Evolutionary conservation across 2,888 invertebrate species (phyloP), one percentile per base, ranked within the genome.

Genomic region (Frankliniella fusca): DNA sequence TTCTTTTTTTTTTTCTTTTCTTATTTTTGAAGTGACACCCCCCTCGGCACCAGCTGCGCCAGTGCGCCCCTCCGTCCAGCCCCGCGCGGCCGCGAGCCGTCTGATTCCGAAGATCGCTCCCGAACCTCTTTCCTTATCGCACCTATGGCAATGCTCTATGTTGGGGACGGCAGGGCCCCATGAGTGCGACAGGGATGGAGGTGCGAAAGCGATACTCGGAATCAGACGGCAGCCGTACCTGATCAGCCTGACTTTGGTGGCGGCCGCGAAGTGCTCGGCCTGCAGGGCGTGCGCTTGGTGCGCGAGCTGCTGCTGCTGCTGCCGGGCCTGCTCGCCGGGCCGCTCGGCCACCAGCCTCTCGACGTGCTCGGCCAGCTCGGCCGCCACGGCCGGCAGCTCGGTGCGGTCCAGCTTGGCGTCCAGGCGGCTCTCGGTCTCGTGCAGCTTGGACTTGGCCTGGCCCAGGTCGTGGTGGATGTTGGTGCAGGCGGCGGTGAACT

Each of bases 401-500:
- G 23, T 27, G 12, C 70, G 70, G 27, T 76, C 70, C 70, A 76
- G 70, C 27, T 76, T 76, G 27, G 70, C 27, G 70, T 76, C 70
- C 27, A 76, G 70, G 0, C 70, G 70, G 70, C 23, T 76, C 27
- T 76, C 70, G 10, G 70, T 76, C 70, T 76, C 70, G 23, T 23
- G 23, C 0, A 76, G 70, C 70, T 76, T 76, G 70, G 70, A 27
- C 70, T 76, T 76, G 70, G 70, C 70, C 70, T 76, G 27, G 70
- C 70, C 70, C 23, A 76, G 70, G 84, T 93, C 93, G 82, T 93
- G 92, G 23, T 76, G 70, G 70, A 76, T n/a, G 70, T 76, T 76
- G 70, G 70, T 23, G 84, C 92, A 93, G 15, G 92, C 92, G 81
- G 91, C 90, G 85, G 93, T 93, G 86, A 94, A 92, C 86, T 93